Base-by-base conservation (phyloP, 2,888 invertebrate species). In the Hirtodrosophila confusa region DNA sequence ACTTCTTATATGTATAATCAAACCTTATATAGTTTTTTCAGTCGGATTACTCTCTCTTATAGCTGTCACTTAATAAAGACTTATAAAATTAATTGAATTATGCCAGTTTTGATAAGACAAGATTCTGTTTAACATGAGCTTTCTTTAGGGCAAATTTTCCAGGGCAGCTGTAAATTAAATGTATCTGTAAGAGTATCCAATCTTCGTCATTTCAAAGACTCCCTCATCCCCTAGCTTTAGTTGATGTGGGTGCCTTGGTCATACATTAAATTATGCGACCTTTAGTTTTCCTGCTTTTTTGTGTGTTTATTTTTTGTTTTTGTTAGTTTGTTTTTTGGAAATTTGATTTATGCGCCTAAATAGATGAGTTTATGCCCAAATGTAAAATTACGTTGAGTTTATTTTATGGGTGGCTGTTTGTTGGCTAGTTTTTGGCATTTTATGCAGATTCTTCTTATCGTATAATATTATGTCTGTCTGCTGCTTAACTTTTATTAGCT, bases 401-500 rank as follows among this genome's bases (percentile, higher is more conserved):
- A 57, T 56, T 72, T 68, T 68, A 72, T 60, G 60, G 36, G 24
- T 29, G 36, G 6, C 47, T 7, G 35, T 47, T 37, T 47, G 44
- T 51, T 57, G 47, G n/a, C 58, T 65, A 47, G 41, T 40, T 49
- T 75, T 47, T 65, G 17, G 23, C 24, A 12, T 48, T 78, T 45
- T 61, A 57, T 60, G 73, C 61, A 66, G 67, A 76, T 77, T 49
- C 57, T 62, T 35, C 47, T 43, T 68, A 70, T 76, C 74, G 56
- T 62, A 8, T 40, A 60, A 49, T 49, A 33, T 29, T 12, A 40
- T 43, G 55, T 31, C 48, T 51, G 35, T 40, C 47, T 67, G 63
- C 50, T 69, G 60, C 63, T 75, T 75, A 66, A 79, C 73, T 82
- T 82, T 87, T 87, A 87, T 69, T 76, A 51, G 80, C 77, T 29